Evolutionary conservation across 2,888 invertebrate species (phyloP).

Genomic region (Hydropsyche betteni): DNA sequence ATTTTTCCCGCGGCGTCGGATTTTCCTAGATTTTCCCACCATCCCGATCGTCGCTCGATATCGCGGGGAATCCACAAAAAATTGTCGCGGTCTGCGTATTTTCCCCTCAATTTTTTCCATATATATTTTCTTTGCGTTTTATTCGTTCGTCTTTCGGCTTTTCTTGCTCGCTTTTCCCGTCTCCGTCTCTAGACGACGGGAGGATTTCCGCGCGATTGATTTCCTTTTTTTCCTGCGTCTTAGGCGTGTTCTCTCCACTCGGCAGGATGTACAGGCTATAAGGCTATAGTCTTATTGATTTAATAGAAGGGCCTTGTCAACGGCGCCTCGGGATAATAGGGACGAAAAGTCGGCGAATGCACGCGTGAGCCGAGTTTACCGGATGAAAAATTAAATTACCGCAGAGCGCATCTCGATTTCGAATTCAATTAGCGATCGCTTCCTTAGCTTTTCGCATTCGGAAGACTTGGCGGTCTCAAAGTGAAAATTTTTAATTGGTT

Average conservation of each 20-base stretch:
- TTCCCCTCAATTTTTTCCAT: background rate
- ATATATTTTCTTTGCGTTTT: constrained; percentile 1
- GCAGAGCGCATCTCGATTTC: no score
- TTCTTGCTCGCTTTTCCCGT: background rate
- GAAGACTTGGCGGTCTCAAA: no score
- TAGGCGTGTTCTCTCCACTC: no score
- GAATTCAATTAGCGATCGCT: no score
- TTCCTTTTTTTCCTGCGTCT: constrained; percentile 6
- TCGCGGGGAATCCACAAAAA: background rate
- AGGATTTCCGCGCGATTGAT: constrained; percentile 28
- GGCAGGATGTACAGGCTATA: no score
- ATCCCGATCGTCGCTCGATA: background rate
- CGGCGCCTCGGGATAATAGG: constrained; percentile 13
- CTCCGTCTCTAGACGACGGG: background rate
- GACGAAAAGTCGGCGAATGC: background rate
- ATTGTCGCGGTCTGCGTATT: constrained; percentile 21
- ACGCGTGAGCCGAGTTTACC: no score
- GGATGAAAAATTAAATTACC: no score
- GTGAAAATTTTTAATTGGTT: constrained; percentile 17
- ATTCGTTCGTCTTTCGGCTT: background rate
- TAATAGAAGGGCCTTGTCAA: constrained; percentile 23
- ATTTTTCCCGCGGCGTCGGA: constrained; percentile 8
- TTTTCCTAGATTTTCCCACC: constrained; percentile 3
- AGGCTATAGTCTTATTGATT: constrained; percentile 9
- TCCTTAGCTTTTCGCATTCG: no score